A percentile compares a stretch with the other conserved stretches of the same genome.
These are phyloP conservation scores for Speoplatyrhinus poulsoni DNA, from an alignment of 2,113 vertebrate genomes.

Conservation along the genomic window DNA sequence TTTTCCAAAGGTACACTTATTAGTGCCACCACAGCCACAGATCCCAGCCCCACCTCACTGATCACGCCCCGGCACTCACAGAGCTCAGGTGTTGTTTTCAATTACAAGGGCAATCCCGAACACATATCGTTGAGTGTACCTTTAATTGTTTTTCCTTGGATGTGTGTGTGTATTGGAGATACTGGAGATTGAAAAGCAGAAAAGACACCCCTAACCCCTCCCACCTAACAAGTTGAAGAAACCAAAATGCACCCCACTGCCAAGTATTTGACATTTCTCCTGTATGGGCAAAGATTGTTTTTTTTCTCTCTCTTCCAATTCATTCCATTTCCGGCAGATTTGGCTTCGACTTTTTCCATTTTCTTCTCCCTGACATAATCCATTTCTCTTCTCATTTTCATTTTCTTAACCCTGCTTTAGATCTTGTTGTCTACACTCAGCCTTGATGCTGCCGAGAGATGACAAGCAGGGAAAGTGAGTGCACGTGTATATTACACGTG, in stretches of 20 bases:
- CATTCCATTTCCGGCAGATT: background rate
- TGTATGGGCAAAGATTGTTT: slow-evolving; percentile 16
- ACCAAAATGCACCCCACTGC: slow-evolving; percentile 37
- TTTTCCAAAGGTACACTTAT: no score
- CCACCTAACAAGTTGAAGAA: slow-evolving; percentile 23
- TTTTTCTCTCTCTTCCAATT: background rate
- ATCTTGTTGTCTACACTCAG: no score
- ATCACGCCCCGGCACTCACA: no score
- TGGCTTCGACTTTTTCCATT: background rate
- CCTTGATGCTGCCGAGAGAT: no score
- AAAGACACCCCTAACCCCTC: slow-evolving; percentile 30
- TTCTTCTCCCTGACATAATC: background rate
- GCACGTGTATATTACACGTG: background rate
- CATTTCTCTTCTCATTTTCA: slow-evolving; percentile 4
- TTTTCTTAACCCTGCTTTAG: background rate
- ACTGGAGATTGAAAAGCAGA: no score
- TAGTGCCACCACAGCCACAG: no score
- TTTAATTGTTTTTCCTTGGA: no score
- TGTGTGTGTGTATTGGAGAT: no score
- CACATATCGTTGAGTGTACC: no score
- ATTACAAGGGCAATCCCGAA: no score
- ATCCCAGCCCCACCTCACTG: no score
- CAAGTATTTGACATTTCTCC: slow-evolving; percentile 11
- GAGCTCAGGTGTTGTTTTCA: no score
- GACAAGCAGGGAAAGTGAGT: background rate